Conservation (phyloP, 2,888 invertebrate species). For the Panopea generosa region DNA sequence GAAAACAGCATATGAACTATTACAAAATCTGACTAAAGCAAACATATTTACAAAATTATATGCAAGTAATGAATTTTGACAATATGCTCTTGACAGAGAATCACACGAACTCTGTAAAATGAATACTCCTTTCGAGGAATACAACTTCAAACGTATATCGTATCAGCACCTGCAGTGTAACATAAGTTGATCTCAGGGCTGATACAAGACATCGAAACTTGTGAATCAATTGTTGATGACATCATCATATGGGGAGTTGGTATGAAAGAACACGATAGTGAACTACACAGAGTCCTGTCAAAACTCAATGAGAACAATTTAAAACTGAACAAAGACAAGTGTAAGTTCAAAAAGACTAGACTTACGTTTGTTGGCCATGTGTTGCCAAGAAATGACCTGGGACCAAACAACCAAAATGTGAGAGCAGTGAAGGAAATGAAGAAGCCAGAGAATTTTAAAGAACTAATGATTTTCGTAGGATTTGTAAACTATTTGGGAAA, state of each 20-base stretch:
- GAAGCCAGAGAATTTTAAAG: too few species aligned
- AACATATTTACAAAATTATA: constrained; percentile 55
- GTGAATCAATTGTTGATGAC: too few species aligned
- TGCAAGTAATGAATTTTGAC: constrained; percentile 52
- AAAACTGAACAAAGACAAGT: too few species aligned
- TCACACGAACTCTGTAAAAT: constrained; percentile 49
- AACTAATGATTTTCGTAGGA: too few species aligned
- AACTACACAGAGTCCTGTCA: background rate
- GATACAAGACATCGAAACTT: constrained; percentile 10
- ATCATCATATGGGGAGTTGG: background rate
- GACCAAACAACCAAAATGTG: too few species aligned
- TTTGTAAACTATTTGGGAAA: too few species aligned
- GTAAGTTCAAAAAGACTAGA: too few species aligned
- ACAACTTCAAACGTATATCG: constrained; percentile 38
- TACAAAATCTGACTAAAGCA: constrained; percentile 40
- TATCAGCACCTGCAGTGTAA: constrained; percentile 43
- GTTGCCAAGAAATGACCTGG: too few species aligned
- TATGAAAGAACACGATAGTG: background rate
- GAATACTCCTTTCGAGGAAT: constrained; percentile 46
- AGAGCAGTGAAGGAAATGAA: too few species aligned
- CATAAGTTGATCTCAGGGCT: constrained; percentile 14
- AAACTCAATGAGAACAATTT: background rate
- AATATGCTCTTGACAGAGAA: constrained; percentile 37
- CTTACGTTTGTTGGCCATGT: too few species aligned
- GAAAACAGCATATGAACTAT: constrained; percentile 57